Evolutionary conservation across 1,140 invertebrate species (phyloP).

Genomic region (Bicyclus anynana): DNA sequence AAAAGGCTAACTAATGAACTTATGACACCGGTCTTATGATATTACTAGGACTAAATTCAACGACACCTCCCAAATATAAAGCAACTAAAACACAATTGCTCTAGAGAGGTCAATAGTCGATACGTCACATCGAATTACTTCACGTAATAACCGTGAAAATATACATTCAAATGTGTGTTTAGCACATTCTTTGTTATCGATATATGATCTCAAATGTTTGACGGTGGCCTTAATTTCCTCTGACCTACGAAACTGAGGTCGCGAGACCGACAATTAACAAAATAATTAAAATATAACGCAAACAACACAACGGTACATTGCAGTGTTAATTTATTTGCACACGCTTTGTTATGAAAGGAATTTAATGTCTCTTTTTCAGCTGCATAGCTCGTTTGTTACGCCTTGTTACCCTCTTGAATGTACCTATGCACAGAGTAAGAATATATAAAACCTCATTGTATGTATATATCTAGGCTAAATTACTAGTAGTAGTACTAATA

Average conservation of each 20-base stretch:
- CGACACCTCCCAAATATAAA: too few species aligned
- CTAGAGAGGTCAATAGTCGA: neutral
- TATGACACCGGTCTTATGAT: too few species aligned
- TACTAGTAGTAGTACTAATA: too few species aligned
- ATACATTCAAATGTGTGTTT: conserved; percentile 2
- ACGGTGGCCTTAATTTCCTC: conserved; percentile 22
- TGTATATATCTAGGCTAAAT: too few species aligned
- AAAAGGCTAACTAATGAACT: too few species aligned
- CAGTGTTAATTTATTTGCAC: conserved; percentile 38
- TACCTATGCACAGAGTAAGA: too few species aligned
- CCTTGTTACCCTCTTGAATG: conserved; percentile 18
- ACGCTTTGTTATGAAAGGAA: conserved; percentile 34
- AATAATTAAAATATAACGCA: conserved; percentile 23
- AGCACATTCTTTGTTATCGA: conserved; percentile 16
- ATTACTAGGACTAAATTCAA: too few species aligned
- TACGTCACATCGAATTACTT: neutral
- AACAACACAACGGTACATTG: conserved; percentile 18
- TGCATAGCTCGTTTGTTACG: conserved; percentile 32
- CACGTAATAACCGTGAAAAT: neutral
- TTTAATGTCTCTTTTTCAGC: conserved; percentile 31
- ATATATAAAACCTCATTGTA: too few species aligned
- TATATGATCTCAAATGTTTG: conserved; percentile 20
- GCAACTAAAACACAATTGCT: too few species aligned
- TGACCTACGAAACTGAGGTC: conserved; percentile 26
- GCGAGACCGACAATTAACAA: neutral